Percentiles rank a stretch among this genome's conserved stretches.
phyloP scores from a whole-genome alignment of 1,140 invertebrate genomes.

The Melitaea cinxia region DNA sequence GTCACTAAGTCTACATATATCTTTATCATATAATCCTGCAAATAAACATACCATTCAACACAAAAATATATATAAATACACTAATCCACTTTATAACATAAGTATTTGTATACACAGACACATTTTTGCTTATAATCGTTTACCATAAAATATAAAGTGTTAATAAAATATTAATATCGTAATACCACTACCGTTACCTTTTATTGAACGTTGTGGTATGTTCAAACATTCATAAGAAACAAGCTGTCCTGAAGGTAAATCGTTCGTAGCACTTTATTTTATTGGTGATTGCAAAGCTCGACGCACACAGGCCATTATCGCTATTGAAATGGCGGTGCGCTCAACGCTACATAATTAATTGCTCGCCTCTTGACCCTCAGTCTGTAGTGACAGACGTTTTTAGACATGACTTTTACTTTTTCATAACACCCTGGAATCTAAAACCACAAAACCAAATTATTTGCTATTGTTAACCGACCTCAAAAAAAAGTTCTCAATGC shows the following conservation, averaged over 20 bases:
- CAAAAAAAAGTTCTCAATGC: too few relatives aligned
- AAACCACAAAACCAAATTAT: too few relatives aligned
- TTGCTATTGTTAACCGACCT: too few relatives aligned
- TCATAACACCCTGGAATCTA: too few relatives aligned
- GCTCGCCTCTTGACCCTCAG: slow-evolving; percentile 40
- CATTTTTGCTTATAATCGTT: too few relatives aligned
- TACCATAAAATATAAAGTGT: too few relatives aligned
- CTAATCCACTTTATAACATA: too few relatives aligned
- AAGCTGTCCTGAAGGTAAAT: background rate
- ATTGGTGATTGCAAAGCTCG: slow-evolving; percentile 28
- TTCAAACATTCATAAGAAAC: slow-evolving; percentile 6
- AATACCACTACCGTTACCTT: background rate
- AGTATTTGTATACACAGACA: too few relatives aligned
- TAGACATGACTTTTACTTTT: slow-evolving; percentile 5
- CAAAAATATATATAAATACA: too few relatives aligned
- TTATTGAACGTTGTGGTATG: background rate
- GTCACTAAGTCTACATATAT: too few relatives aligned
- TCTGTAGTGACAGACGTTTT: slow-evolving; percentile 3
- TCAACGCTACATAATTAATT: slow-evolving; percentile 49
- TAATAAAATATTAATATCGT: background rate
- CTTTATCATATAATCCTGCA: too few relatives aligned
- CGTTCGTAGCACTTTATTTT: slow-evolving; percentile 26
- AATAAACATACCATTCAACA: too few relatives aligned
- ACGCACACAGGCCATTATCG: slow-evolving; percentile 19
- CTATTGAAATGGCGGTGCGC: slow-evolving; percentile 30